Evolutionary conservation across 1,140 invertebrate genomes (phyloP).

Genomic region (Drosophila persimilis): DNA sequence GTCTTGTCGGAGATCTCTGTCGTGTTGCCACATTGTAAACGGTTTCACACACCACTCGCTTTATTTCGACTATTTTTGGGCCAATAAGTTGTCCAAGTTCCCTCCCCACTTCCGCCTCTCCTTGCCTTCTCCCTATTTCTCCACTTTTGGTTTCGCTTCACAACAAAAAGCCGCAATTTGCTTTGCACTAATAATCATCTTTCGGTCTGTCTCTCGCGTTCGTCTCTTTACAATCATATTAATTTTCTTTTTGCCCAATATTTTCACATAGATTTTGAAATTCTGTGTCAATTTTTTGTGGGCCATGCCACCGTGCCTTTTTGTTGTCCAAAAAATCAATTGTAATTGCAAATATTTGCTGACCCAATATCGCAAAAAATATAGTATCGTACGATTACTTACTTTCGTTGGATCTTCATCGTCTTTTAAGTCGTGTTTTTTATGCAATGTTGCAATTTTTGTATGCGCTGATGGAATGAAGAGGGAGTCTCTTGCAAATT

Average conservation of each 20-base stretch:
- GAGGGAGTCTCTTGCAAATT: slow-evolving; percentile 1
- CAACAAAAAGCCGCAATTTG: slow-evolving; percentile 18
- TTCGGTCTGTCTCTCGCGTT: slow-evolving; percentile 10
- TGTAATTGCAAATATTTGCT: slow-evolving; percentile 63
- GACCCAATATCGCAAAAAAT: slow-evolving; percentile 27
- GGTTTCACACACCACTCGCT: no score
- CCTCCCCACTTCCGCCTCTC: background rate
- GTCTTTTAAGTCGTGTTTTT: slow-evolving; percentile 2
- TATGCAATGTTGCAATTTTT: slow-evolving; percentile 34
- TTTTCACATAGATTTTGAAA: slow-evolving; percentile 50
- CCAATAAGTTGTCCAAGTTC: slow-evolving; percentile 7
- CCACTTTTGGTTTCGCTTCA: slow-evolving; percentile 21
- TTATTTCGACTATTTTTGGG: background rate
- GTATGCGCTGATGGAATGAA: background rate
- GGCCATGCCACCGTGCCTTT: slow-evolving; percentile 14
- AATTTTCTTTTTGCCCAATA: slow-evolving; percentile 22
- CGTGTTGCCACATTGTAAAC: no score
- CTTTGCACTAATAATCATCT: slow-evolving; percentile 34
- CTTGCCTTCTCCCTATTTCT: background rate
- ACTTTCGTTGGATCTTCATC: slow-evolving; percentile 24
- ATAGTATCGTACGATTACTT: no score
- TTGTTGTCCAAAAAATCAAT: slow-evolving; percentile 19
- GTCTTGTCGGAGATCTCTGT: no score
- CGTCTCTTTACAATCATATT: slow-evolving; percentile 23
- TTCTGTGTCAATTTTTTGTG: slow-evolving; percentile 43